Evolutionary conservation across 2,797 vertebrate species (phyloP).

Genomic region (Urosaurus nigricauda): DNA sequence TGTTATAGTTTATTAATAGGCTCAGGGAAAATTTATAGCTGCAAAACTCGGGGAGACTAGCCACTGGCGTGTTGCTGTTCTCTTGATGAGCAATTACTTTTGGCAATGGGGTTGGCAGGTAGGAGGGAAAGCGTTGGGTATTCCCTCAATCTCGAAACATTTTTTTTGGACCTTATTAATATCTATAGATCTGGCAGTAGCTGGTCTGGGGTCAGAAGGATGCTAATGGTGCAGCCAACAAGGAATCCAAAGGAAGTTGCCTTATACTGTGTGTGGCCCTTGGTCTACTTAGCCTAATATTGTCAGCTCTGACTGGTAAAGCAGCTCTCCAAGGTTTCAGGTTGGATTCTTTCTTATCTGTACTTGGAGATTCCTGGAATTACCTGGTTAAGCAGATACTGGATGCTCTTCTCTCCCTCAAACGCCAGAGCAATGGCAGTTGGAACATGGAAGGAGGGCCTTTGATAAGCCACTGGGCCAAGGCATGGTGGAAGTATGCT

Average conservation of each 20-base stretch:
- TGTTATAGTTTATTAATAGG: constrained; percentile 76
- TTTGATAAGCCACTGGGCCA: too few species aligned
- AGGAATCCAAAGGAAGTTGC: not conserved
- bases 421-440: too few species aligned
- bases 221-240: not conserved
- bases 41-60: constrained; percentile 62
- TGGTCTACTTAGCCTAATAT: not conserved
- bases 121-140: not conserved
- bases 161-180: not conserved
- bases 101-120: not conserved
- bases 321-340: not conserved
- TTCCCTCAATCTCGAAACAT: not conserved
- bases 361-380: too few species aligned
- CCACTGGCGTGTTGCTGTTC: constrained; percentile 31
- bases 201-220: not conserved
- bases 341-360: too few species aligned
- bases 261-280: not conserved
- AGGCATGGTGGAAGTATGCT: too few species aligned
- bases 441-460: too few species aligned
- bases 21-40: constrained; percentile 53
- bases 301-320: not conserved
- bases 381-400: too few species aligned
- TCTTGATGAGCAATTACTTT: constrained; percentile 29
- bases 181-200: not conserved
- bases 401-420: too few species aligned